Evolutionary conservation across 2,888 invertebrate genomes (phyloP).

Genomic region (Seira sanloemensis): DNA sequence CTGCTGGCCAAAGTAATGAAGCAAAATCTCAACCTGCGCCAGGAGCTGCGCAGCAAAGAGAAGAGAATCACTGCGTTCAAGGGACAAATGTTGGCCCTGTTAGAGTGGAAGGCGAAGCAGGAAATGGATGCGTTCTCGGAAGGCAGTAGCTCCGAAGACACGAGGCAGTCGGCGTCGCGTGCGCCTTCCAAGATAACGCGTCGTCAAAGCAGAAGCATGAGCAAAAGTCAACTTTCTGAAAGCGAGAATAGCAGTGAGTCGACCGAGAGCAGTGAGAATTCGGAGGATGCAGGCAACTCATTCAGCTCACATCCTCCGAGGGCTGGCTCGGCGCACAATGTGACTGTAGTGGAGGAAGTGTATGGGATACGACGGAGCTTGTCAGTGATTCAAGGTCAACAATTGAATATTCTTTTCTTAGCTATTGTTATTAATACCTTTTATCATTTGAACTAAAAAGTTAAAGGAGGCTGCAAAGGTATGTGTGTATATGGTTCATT

Average conservation of each 20-base stretch:
- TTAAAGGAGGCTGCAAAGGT: neutral
- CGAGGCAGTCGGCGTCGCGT: neutral
- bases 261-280: neutral
- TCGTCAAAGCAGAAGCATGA: neutral
- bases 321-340: constrained; percentile 4
- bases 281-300: neutral
- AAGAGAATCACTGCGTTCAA: constrained; percentile 36
- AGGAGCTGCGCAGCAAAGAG: constrained; percentile 33
- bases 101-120: constrained; percentile 38
- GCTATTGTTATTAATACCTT: neutral
- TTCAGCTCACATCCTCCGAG: neutral
- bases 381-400: constrained; percentile 42
- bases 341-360: constrained; percentile 42
- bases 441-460: neutral
- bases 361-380: constrained; percentile 36
- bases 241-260: neutral
- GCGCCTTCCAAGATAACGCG: neutral
- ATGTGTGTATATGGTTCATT: neutral
- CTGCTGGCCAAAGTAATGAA: constrained; percentile 25
- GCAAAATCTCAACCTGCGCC: constrained; percentile 40
- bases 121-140: neutral
- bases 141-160: neutral
- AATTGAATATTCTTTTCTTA: too few species aligned
- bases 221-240: neutral
- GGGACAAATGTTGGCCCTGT: constrained; percentile 50